phyloP scores from a whole-genome alignment of 2,797 vertebrate species.

The Danio choprae region DNA sequence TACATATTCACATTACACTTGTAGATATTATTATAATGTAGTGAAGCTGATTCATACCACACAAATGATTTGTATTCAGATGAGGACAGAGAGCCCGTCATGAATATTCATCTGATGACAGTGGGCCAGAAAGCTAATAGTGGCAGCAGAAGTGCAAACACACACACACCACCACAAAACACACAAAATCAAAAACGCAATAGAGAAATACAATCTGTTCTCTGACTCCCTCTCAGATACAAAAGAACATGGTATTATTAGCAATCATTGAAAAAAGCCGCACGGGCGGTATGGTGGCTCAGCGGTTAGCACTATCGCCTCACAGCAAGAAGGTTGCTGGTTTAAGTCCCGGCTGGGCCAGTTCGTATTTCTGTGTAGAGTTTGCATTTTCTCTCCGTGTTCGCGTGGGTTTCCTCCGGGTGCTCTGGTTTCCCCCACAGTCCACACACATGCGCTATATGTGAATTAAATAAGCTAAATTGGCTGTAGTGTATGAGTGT shows the following conservation, averaged over 20 bases:
- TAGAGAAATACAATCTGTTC: background rate
- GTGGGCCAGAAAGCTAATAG: slow-evolving; percentile 23
- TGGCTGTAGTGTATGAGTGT: too few species aligned
- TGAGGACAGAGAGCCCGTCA: slow-evolving; percentile 12
- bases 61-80: slow-evolving; percentile 18
- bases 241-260: background rate
- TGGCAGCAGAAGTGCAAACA: slow-evolving; percentile 17
- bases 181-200: background rate
- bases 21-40: background rate
- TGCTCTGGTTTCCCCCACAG: too few species aligned
- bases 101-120: slow-evolving; percentile 45
- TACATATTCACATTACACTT: background rate
- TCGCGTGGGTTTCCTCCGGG: too few species aligned
- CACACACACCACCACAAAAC: background rate
- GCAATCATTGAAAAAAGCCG: background rate
- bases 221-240: background rate
- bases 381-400: too few species aligned
- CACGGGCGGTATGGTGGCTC: too few species aligned
- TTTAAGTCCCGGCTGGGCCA: too few species aligned
- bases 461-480: too few species aligned
- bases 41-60: background rate
- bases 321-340: too few species aligned
- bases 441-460: too few species aligned
- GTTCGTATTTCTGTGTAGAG: too few species aligned
- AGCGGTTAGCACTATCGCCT: too few species aligned